phyloP scores from a whole-genome alignment of 2,888 invertebrate species.

The Amblyjoppa proteus region DNA sequence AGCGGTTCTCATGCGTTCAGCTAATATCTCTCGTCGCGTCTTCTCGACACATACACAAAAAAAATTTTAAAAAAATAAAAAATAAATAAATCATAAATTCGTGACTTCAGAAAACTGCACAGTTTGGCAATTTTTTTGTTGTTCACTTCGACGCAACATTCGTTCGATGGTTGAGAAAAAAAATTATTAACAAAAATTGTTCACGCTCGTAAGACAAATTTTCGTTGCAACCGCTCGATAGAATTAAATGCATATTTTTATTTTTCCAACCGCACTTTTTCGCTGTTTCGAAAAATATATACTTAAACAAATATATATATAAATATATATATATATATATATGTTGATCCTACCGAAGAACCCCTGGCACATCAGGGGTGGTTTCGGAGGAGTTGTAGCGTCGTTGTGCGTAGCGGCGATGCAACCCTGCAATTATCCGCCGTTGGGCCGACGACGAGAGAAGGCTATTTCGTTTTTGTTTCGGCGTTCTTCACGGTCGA shows the following conservation, averaged over 20 bases:
- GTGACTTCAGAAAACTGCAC: neutral
- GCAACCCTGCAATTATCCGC: conserved; percentile 74
- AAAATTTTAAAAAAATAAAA: neutral
- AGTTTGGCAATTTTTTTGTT: no score
- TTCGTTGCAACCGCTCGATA: no score
- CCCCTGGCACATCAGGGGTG: conserved; percentile 66
- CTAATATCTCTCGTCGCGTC: neutral
- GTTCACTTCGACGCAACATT: no score
- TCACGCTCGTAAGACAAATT: no score
- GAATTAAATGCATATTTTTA: no score
- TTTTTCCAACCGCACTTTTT: neutral
- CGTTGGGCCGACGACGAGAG: conserved; percentile 50
- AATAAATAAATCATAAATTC: neutral
- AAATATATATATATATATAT: neutral
- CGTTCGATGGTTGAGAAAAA: no score
- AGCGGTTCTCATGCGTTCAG: conserved; percentile 72
- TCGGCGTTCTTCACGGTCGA: conserved; percentile 55
- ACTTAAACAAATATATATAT: neutral
- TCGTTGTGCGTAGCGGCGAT: conserved; percentile 56
- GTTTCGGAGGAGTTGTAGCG: conserved; percentile 63
- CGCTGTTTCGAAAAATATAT: neutral
- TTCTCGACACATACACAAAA: neutral
- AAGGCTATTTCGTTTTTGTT: conserved; percentile 69
- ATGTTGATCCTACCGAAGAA: conserved; percentile 50
- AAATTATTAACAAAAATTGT: no score